phyloP scores from a whole-genome alignment of 1,140 invertebrate genomes.

The Protaetia brevitarsis region DNA sequence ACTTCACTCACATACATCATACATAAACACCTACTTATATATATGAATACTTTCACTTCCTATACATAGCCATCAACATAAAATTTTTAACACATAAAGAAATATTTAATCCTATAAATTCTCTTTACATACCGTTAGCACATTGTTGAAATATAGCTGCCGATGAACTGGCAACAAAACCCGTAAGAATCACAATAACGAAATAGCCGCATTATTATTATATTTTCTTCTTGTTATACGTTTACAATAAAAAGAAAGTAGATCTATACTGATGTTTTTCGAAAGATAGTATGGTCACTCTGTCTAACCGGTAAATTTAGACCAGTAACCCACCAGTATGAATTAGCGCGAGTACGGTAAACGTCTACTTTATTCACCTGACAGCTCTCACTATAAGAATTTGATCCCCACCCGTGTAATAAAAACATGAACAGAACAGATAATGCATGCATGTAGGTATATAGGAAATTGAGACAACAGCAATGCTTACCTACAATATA shows the following conservation, averaged over 20 bases:
- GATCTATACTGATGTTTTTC: not conserved
- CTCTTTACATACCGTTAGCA: not conserved
- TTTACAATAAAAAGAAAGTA: too few relatives aligned
- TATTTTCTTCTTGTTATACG: not conserved
- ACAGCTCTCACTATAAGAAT: conserved; percentile 12
- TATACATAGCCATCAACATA: too few relatives aligned
- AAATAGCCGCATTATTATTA: not conserved
- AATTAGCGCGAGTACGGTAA: not conserved
- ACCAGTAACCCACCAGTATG: not conserved
- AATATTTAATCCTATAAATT: not conserved
- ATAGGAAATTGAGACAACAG: not conserved
- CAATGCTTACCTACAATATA: not conserved
- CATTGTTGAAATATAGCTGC: conserved; percentile 1
- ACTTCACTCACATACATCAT: too few relatives aligned
- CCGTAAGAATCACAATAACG: not conserved
- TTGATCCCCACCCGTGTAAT: not conserved
- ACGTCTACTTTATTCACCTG: conserved; percentile 1
- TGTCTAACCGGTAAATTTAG: conserved; percentile 13
- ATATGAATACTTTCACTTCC: too few relatives aligned
- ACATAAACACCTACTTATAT: too few relatives aligned
- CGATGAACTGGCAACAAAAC: not conserved
- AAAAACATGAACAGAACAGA: not conserved
- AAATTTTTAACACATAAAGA: too few relatives aligned
- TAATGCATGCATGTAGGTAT: not conserved
- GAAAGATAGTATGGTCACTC: not conserved